Percentiles rank a stretch among this genome's conserved stretches.
Evolutionary conservation across 2,888 invertebrate species (phyloP).

Genomic region (Sturmia bella): DNA sequence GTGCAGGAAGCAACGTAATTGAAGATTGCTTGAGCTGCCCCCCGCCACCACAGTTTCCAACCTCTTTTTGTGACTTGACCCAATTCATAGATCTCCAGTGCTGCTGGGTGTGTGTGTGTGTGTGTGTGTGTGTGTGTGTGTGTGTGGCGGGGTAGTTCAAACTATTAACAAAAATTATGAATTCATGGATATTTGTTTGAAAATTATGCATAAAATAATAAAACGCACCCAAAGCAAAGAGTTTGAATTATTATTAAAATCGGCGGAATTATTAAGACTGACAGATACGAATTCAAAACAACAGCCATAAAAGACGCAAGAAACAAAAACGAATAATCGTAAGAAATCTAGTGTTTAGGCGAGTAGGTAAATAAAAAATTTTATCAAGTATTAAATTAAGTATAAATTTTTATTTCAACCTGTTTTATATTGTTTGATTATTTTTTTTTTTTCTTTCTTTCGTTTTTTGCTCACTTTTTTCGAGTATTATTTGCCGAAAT

Average conservation of each 20-base stretch:
- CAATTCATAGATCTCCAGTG: no score
- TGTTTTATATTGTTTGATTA: conserved; percentile 32
- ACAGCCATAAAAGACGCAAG: neutral
- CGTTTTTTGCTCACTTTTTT: neutral
- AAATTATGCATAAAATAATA: conserved; percentile 19
- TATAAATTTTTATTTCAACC: conserved; percentile 54
- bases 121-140: no score
- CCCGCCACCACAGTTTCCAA: no score
- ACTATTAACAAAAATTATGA: neutral
- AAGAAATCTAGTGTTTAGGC: neutral
- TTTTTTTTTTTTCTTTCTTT: neutral
- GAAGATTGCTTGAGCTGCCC: no score
- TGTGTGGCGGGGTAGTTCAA: no score
- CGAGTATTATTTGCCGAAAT: conserved; percentile 39
- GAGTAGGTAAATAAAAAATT: conserved; percentile 9
- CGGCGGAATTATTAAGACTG: conserved; percentile 24
- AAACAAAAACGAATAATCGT: neutral
- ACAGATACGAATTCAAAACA: conserved; percentile 24
- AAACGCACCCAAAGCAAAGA: conserved; percentile 45
- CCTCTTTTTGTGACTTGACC: no score
- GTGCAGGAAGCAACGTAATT: no score
- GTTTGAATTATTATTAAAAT: conserved; percentile 32
- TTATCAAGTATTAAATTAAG: conserved; percentile 16
- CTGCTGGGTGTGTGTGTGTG: no score
- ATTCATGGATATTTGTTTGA: neutral